These are phyloP conservation scores for Ophioderma brevispina DNA, from an alignment of 35 echinoderm and acorn worm genomes.

Conservation along the genomic window DNA sequence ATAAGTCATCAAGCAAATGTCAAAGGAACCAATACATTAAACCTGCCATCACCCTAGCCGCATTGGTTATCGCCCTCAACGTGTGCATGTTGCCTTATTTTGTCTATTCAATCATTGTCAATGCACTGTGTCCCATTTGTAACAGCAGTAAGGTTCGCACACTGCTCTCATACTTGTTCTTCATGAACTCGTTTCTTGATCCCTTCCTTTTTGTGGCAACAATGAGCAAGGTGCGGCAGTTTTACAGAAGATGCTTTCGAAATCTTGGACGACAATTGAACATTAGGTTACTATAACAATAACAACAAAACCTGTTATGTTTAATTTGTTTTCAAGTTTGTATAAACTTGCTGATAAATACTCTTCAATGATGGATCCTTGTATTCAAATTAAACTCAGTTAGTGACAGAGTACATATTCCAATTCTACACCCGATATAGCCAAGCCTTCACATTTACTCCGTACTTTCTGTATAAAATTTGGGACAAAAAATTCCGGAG, in stretches of 20 bases:
- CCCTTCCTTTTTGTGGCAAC: slow-evolving; percentile 5
- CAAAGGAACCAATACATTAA: not conserved
- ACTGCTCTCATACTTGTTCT: not conserved
- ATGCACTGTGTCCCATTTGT: not conserved
- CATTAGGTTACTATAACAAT: too few species aligned
- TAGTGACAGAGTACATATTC: too few species aligned
- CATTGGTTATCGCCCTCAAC: not conserved
- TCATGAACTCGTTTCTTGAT: not conserved
- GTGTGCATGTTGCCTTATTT: not conserved
- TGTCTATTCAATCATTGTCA: not conserved
- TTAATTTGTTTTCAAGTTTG: too few species aligned
- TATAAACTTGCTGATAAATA: too few species aligned
- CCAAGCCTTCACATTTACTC: too few species aligned
- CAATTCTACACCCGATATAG: too few species aligned
- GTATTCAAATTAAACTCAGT: too few species aligned
- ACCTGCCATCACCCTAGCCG: not conserved
- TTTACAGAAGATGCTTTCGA: not conserved
- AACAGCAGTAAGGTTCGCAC: not conserved
- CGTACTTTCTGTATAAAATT: too few species aligned
- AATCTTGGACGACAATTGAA: too few species aligned
- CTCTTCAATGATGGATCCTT: too few species aligned
- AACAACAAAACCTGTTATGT: too few species aligned
- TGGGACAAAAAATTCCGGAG: too few species aligned
- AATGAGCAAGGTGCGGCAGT: not conserved
- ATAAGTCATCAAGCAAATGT: not conserved